Percentiles rank a stretch among this genome's conserved stretches.
Evolutionary conservation across 2,797 vertebrate species (phyloP).

Genomic region (Parauchenoglanis ngamensis): DNA sequence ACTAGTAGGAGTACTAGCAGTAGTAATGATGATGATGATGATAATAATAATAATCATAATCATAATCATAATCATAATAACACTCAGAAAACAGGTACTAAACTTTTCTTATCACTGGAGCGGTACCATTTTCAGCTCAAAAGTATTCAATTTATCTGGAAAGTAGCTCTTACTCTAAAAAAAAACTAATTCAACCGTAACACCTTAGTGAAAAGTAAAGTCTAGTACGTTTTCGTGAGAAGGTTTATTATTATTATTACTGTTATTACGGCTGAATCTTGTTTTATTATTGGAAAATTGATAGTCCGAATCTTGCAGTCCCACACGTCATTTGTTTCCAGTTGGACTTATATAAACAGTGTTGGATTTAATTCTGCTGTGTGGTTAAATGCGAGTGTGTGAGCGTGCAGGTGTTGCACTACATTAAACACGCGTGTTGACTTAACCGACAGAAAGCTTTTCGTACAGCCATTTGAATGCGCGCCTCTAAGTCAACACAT

Average conservation of each 20-base stretch:
- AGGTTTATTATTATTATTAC: no score
- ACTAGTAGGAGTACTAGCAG: no score
- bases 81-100: neutral
- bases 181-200: neutral
- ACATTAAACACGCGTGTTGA: constrained; percentile 54
- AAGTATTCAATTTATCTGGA: neutral
- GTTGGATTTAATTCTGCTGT: constrained; percentile 20
- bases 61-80: neutral
- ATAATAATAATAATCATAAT: neutral
- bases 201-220: neutral
- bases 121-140: neutral
- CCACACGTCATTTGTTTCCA: constrained; percentile 22
- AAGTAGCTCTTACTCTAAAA: no score
- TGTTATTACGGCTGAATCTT: neutral
- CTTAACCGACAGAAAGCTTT: constrained; percentile 57
- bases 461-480: constrained; percentile 54
- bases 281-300: neutral
- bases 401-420: constrained; percentile 53
- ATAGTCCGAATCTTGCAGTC: neutral
- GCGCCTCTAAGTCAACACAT: constrained; percentile 59
- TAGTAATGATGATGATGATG: neutral
- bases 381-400: constrained; percentile 27
- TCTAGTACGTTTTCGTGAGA: neutral
- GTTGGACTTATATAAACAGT: constrained; percentile 20
- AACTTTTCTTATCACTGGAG: neutral